Percentiles rank a stretch among this genome's conserved stretches.
Evolutionary conservation across 2,888 invertebrate species (phyloP).

Genomic region (Drosophila basisetae): DNA sequence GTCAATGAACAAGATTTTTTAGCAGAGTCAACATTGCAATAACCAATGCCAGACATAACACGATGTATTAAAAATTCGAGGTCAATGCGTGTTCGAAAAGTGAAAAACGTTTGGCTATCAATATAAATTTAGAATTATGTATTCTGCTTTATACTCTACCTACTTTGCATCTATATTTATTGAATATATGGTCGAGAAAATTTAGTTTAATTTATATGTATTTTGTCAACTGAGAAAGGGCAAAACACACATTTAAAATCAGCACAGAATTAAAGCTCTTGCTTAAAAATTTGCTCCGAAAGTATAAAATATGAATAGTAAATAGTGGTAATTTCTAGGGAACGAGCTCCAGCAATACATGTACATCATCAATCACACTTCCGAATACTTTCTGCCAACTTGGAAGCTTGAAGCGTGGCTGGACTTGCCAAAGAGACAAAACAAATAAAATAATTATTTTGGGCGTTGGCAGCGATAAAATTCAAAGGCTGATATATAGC

Average conservation of each 20-base stretch:
- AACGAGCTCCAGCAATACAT: slow-evolving; percentile 1
- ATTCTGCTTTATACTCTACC: neutral
- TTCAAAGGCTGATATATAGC: neutral
- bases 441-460: neutral
- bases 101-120: neutral
- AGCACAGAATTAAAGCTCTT: neutral
- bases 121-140: neutral
- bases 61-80: neutral
- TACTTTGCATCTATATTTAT: neutral
- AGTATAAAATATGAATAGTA: neutral
- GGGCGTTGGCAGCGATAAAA: slow-evolving; percentile 17
- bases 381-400: slow-evolving; percentile 26
- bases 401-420: slow-evolving; percentile 22
- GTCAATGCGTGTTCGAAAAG: neutral
- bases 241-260: neutral
- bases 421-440: slow-evolving; percentile 4
- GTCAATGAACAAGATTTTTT: too few species aligned
- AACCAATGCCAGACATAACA: neutral
- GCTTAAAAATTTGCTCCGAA: neutral
- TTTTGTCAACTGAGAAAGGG: neutral
- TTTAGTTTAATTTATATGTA: neutral
- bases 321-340: neutral
- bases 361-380: slow-evolving; percentile 46
- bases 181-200: too few species aligned
- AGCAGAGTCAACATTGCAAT: neutral